These are phyloP conservation scores for Agonopterix alstromeriana DNA, from an alignment of 2,888 invertebrate genomes.

Conservation along the genomic window DNA sequence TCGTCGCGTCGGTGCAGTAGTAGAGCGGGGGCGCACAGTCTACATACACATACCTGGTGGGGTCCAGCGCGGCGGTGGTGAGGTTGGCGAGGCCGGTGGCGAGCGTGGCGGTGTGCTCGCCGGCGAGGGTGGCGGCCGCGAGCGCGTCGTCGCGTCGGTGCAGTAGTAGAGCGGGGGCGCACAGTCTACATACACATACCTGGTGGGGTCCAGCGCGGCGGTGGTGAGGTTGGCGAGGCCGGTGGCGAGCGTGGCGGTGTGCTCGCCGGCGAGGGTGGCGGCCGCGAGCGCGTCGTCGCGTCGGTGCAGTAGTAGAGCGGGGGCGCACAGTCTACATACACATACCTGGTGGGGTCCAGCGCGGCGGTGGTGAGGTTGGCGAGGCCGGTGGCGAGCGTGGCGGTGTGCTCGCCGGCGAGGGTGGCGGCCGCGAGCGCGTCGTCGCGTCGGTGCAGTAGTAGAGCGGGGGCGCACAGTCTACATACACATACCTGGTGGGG, in stretches of 20 bases:
- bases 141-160: slow-evolving; percentile 78
- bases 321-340: slow-evolving; percentile 87
- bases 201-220: slow-evolving; percentile 84
- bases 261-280: slow-evolving; percentile 84
- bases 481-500: too few relatives aligned
- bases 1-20: slow-evolving; percentile 79
- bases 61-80: slow-evolving; percentile 79
- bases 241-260: slow-evolving; percentile 26
- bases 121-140: slow-evolving; percentile 82
- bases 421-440: slow-evolving; percentile 82
- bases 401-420: slow-evolving; percentile 81
- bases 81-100: neutral
- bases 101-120: slow-evolving; percentile 73
- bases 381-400: neutral
- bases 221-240: slow-evolving; percentile 1
- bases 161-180: slow-evolving; percentile 85
- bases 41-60: too few relatives aligned
- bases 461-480: slow-evolving; percentile 86
- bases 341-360: too few relatives aligned
- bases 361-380: slow-evolving; percentile 45
- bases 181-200: too few relatives aligned
- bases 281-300: slow-evolving; percentile 80
- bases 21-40: slow-evolving; percentile 86
- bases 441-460: slow-evolving; percentile 82
- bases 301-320: slow-evolving; percentile 84